Base-by-base conservation (phyloP, 2,888 invertebrate species). In the Melolontha melolontha region DNA sequence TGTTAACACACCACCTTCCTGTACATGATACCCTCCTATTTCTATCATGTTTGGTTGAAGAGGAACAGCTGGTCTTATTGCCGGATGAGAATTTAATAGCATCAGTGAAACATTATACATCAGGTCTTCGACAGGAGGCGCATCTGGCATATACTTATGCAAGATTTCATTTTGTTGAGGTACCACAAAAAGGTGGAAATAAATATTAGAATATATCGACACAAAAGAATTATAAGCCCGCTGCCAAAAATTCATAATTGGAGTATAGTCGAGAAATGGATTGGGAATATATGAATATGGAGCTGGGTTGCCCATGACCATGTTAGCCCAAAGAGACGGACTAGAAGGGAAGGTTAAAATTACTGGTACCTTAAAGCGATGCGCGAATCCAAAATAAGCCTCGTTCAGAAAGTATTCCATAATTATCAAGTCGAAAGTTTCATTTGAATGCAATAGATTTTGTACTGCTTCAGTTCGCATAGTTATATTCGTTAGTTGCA, bases 141-240 rank as follows among this genome's bases (percentile, higher is more conserved):
- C 73, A 55, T 77, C 71, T 4, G 78, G 79, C 55, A 79, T 78
- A 67, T 76, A 74, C 71, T 75, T 75, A n/a, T 77, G 74, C 12
- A 78, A 7, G 0, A 79, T 12, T 22, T 63, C 42, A 16, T 77
- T 72, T 47, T 80, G 79, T 39, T 62, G 50, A 0, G 78, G 77
- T 27, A 71, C 64, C 27, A 64, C 57, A 14, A 70, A 68, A 1
- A 82, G 79, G 44, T 84, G 55, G 5, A 55, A 47, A 16, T 70
- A 75, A 17, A 72, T 51, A 12, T 47, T 50, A 47, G 73, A 80
- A 41, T 79, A 80, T 1, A 83, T 63, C 0, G 80, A 78, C 2
- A 77, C 75, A 1, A 83, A 82, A 0, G 85, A 80, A 75, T 89
- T 90, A 27, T 82, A 77, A 0, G 88, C 49, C 70, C 90, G 79